Percentiles rank a stretch among this genome's conserved stretches.
phyloP scores from a whole-genome alignment of 1,140 invertebrate species.

The Ganaspis sp. region DNA sequence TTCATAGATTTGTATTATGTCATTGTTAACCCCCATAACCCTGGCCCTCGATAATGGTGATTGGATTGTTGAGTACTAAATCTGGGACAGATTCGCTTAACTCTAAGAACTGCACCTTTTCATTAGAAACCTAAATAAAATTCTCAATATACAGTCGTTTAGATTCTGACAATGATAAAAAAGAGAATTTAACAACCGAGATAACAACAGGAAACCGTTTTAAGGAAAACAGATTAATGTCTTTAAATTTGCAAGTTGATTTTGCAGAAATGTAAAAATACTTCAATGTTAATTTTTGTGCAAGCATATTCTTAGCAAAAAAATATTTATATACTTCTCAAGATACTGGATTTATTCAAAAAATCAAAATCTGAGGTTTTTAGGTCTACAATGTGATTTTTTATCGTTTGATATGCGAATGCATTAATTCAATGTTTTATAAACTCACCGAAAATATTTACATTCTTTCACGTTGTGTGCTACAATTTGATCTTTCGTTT shows the following conservation, averaged over 20 bases:
- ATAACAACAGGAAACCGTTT: slow-evolving; percentile 8
- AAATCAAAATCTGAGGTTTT: no score
- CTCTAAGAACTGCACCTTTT: slow-evolving; percentile 6
- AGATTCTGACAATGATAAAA: background rate
- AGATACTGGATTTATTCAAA: no score
- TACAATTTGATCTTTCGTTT: no score
- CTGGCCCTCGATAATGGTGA: background rate
- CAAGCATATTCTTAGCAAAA: no score
- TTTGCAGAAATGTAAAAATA: background rate
- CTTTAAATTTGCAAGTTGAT: background rate
- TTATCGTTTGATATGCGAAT: no score
- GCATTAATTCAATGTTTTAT: no score
- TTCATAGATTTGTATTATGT: slow-evolving; percentile 9
- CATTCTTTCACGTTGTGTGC: no score
- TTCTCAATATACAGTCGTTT: background rate
- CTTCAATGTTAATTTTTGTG: no score
- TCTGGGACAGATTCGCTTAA: slow-evolving; percentile 1
- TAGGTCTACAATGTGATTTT: no score
- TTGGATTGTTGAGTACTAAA: slow-evolving; percentile 5
- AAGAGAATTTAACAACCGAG: background rate
- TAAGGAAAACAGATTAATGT: slow-evolving; percentile 14
- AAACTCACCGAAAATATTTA: no score
- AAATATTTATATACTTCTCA: no score
- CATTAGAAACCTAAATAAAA: slow-evolving; percentile 40
- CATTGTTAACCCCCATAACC: background rate